Evolutionary conservation across 2,113 vertebrate species (phyloP), one percentile per base, ranked within the genome.

Genomic region (Eleginops maclovinus): DNA sequence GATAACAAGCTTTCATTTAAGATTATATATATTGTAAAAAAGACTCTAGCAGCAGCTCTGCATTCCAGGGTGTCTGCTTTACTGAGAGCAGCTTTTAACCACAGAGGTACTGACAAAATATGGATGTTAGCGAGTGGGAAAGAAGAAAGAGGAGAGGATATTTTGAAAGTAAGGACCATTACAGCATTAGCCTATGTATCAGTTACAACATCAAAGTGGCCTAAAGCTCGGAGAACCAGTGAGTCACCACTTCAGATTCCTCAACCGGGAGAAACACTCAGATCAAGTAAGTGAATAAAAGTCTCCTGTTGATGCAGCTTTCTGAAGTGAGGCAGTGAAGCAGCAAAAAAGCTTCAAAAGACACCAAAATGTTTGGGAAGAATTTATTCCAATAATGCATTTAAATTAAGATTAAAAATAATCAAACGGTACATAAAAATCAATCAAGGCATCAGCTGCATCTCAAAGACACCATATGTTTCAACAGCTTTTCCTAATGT

Each of bases 401-500:
- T 75, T 50, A 63, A 77, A 85, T 54, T n/a, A 1, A 9, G n/a
- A 69, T 76, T 26, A 46, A 15, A 81, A 65, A 50, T 15, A 36
- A 70, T 64, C 40, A 71, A 85, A 24, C 24, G 21, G 10, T n/a
- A 67, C 63, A 28, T n/a, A 49, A 66, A 83, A 79, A 40, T 56
- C 44, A 82, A 87, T 86, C 64, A 82, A 83, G 80, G 71, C 71
- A 22, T 54, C 15, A 46, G 40, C 12, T 67, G 58, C 28, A 50
- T 82, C 41, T 75, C 72, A 83, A 84, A 77, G 72, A 22, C 68
- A 43, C 31, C 87, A 90, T 89, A 86, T 92, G 92, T 69, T 71
- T 75, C 24, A 77, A 74, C 87, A 91, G 88, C 70, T 88, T 88
- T 79, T 56, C 58, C 58, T 84, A 85, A 88, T 86, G 54, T 91